Base-by-base conservation (phyloP, 1,140 invertebrate genomes). In the Monomorium pharaonis region DNA sequence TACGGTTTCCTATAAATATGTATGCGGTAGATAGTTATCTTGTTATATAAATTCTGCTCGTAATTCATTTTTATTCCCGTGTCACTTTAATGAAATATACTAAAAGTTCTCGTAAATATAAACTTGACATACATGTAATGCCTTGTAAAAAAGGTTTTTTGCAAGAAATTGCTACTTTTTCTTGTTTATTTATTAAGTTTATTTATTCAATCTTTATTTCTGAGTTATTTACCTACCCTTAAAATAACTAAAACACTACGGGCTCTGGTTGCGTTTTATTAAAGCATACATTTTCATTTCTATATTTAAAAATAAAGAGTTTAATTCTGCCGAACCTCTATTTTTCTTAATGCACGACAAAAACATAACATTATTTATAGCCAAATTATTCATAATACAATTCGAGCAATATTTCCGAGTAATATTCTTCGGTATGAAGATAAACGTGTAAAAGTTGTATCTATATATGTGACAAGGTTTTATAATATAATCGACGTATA, bases 51-150 rank as follows among this genome's bases (percentile, higher is more conserved):
- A 63, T 77, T 65, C 7, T 49, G n/a, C 42, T 65, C 3, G 44
- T 47, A n/a, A 37, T 78, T 49, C 24, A 33, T 30, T 47, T 37
- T 33, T 49, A 14, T 1, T 21, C 3, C 4, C n/a, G 14, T n/a
- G 14, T 18, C 12, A 18, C 5, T 30, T 63, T 47, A 47, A 27
- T 30, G 14, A 33, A 63, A 77, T 24, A 24, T 16, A 14, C 5
- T 49, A 65, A 30, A 62, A 77, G 0, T 65, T 65, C 7, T 33
- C 27, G 21, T 21, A 78, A 78, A 33, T 78, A 47, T 78, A 21
- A 65, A 49, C 49, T 77, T 78, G 18, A 63, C n/a, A 60, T n/a
- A 42, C 14, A 75, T 30, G 33, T 30, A 62, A 10, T 4, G 27
- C 42, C 42, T 58, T 27, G 3, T 12, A 75, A 58, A 58, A 72